Evolutionary conservation across 1,140 invertebrate species (phyloP), one percentile per base, ranked within the genome.

Genomic region (Procambarus clarkii): DNA sequence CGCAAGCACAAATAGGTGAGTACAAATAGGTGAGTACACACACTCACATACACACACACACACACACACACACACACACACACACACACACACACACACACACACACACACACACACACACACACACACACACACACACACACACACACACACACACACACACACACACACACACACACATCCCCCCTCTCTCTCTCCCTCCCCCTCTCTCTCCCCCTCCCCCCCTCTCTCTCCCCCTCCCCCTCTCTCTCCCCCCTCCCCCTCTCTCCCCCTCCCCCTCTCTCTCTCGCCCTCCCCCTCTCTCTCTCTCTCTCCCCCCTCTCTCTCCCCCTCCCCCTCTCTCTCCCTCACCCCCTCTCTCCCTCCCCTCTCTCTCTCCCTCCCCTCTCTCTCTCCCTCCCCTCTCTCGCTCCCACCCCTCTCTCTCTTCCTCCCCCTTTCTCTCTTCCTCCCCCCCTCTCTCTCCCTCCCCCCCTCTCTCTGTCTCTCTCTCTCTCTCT

Each of bases 41-140:
- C n/a, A n/a, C n/a, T n/a, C n/a, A n/a, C n/a, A n/a, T n/a, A n/a
- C n/a, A n/a, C n/a, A n/a, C n/a, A n/a, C n/a, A n/a, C n/a, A n/a
- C n/a, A n/a, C n/a, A n/a, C n/a, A n/a, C n/a, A n/a, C n/a, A n/a
- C n/a, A n/a, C n/a, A n/a, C n/a, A n/a, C n/a, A n/a, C n/a, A n/a
- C n/a, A n/a, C n/a, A n/a, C n/a, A n/a, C n/a, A n/a, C 69, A 71
- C 69, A 71, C 69, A 71, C 69, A 71, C 69, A 71, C 69, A 71
- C 69, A 71, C 69, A 71, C 69, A 71, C 69, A 71, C 69, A 71
- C 69, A 71, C 69, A 71, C 69, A 71, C 69, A 71, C 69, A 71
- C 69, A 71, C 69, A 71, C 69, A 71, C 69, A 71, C 69, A 71
- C 69, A 71, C 69, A 71, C 69, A 71, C 69, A 71, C 69, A 71